Evolutionary conservation across 1,140 invertebrate species (phyloP).

Genomic region (Anagrus nilaparvatae): DNA sequence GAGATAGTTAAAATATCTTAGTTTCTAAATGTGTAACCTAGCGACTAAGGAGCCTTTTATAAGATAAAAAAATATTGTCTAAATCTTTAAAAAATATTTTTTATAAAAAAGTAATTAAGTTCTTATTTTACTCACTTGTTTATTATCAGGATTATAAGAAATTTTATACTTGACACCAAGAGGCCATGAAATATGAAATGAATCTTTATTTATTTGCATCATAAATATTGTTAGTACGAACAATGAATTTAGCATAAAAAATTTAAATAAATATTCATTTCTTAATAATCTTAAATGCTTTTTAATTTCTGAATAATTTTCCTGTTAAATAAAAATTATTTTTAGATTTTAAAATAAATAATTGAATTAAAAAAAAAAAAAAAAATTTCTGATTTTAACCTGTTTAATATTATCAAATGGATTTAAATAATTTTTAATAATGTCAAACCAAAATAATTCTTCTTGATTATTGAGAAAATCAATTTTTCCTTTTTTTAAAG

Average conservation of each 20-base stretch:
- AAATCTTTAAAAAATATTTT: not conserved
- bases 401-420: conserved; percentile 47
- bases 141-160: conserved; percentile 42
- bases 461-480: conserved; percentile 52
- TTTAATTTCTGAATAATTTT: conserved; percentile 46
- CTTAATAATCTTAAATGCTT: conserved; percentile 54
- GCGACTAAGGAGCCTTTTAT: too few relatives aligned
- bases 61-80: not conserved
- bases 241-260: conserved; percentile 74
- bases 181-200: conserved; percentile 61
- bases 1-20: too few relatives aligned
- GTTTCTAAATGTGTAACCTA: too few relatives aligned
- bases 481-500: conserved; percentile 50
- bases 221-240: conserved; percentile 73
- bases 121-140: conserved; percentile 33
- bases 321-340: conserved; percentile 28
- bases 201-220: conserved; percentile 66
- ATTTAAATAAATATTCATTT: conserved; percentile 65
- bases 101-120: conserved; percentile 3
- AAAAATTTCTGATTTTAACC: not conserved
- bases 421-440: conserved; percentile 62
- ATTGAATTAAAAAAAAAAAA: not conserved
- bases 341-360: not conserved
- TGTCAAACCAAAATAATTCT: conserved; percentile 60
- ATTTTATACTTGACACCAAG: conserved; percentile 56